Base-by-base conservation (phyloP, 2,888 invertebrate genomes). In the Hetaerina titia region DNA sequence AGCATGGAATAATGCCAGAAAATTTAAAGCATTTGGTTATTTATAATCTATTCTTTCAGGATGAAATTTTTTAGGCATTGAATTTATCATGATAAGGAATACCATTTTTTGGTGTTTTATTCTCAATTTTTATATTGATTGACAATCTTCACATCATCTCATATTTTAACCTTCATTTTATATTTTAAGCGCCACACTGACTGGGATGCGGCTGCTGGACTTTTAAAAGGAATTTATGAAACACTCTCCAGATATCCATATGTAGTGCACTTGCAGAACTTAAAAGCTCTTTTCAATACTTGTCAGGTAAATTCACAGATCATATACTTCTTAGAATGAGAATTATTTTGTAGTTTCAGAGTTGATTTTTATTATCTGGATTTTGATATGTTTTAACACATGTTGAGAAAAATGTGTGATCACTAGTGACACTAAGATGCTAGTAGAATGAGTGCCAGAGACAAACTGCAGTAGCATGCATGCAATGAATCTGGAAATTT, bases 171-270 rank as follows among this genome's bases (percentile, higher is more conserved):
- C 25, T 15, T 92, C 19, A 64, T 63, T 45, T 95, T 15, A 19
- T 13, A 90, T 95, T 97, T 97, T 89, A 96, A 99, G 98, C 97
- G 99, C 96, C 99, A 99, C 96, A 99, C 99, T 0, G 99, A 99
- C 96, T 99, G 99, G 99, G 99, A 99, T 96, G 99, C 99, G 0
- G 99, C 99, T 0, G 99, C 99, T 90, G 98, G 98, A 45, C 97
- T 99, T 94, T 97, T 99, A 1, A 99, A 99, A 97, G 99, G 99
- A 92, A 98, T 99, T 31, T 99, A 99, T 96, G 98, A 99, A 96
- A 99, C 99, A 0, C 98, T 99, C 96, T 97, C 98, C 95, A 98
- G 98, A 95, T 99, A 99, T 97, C 99, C 99, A 0, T 99, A 99
- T 96, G 99, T 99, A 95, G 98, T 99, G 96, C 99, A 99, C 96